Evolutionary conservation across 2,888 invertebrate species (phyloP).

Genomic region (Adelognathus sp.): DNA sequence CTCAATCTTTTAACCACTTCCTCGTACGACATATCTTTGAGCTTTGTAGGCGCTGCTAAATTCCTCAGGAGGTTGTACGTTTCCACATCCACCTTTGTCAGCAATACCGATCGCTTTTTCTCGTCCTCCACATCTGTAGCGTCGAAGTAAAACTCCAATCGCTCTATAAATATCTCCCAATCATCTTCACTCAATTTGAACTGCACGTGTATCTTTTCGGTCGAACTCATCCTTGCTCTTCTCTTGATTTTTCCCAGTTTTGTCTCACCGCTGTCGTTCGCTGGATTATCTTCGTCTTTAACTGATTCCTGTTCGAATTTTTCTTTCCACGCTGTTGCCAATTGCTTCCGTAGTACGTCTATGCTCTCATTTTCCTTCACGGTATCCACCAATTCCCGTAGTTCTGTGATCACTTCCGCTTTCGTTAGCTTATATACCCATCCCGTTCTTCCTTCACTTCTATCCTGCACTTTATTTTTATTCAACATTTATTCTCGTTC

Average conservation of each 20-base stretch:
- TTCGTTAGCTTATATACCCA: constrained; percentile 1
- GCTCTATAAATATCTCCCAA: constrained; percentile 3
- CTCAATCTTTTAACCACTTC: not conserved
- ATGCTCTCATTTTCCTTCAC: not conserved
- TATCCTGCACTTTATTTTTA: too few relatives aligned
- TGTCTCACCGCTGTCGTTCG: not conserved
- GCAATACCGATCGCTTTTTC: not conserved
- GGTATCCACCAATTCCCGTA: not conserved
- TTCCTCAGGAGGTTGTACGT: constrained; percentile 1
- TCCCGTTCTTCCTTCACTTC: not conserved
- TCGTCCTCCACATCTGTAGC: not conserved
- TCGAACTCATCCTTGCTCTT: not conserved
- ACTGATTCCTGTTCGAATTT: not conserved
- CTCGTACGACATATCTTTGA: not conserved
- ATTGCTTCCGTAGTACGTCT: constrained; percentile 6
- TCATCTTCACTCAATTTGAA: constrained; percentile 13
- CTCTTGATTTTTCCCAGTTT: not conserved
- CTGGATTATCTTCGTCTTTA: not conserved
- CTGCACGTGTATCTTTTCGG: not conserved
- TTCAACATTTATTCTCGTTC: too few relatives aligned
- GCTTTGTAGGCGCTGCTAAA: not conserved
- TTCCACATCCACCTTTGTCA: constrained; percentile 5
- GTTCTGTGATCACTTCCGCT: not conserved
- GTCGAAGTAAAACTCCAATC: constrained; percentile 11
- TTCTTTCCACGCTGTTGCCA: not conserved